Evolutionary conservation across 1,140 invertebrate genomes (phyloP), one percentile per base, ranked within the genome.

Genomic region (Nixonia krombeini): DNA sequence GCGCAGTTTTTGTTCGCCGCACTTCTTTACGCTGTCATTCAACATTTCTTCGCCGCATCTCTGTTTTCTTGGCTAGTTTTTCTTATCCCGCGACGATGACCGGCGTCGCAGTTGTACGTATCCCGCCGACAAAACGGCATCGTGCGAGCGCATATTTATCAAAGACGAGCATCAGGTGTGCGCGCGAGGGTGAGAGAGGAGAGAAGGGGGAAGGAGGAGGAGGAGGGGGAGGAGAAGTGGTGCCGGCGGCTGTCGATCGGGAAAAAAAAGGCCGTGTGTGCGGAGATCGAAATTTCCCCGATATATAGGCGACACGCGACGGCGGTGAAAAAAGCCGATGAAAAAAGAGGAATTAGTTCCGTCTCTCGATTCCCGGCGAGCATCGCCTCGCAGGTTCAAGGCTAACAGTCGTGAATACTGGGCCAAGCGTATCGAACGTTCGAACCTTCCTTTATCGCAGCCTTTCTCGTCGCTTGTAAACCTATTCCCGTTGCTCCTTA

Each of bases 361-460:
- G 55, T 50, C 58, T 56, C 56, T 45, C 56, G 51, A 62, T 55
- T 59, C 40, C 17, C n/a, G n/a, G 58, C 70, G 73, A 57, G 70
- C 74, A 76, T 75, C 67, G 72, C 63, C 72, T 70, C 47, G 57
- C 46, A 78, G 75, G 79, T 82, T 82, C 82, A 82, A 84, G 75
- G 77, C 76, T 82, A 79, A 57, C 73, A 69, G 72, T 68, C 74
- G 69, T 62, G 71, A 79, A 78, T 70, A 74, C 66, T 75, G 73
- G 71, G 74, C 75, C 74, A 73, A 73, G 71, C 72, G 70, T 74
- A 73, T 66, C 72, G 59, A 74, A 69, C 69, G 68, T 64, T 47
- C 61, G 70, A 67, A 62, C 49, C 23, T 58, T 57, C 64, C 45
- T 61, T 61, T 58, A 56, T 72, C 56, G 65, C 41, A 53, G 41